Conservation (phyloP, 2,113 vertebrate species). For the Crotophaga sulcirostris region DNA sequence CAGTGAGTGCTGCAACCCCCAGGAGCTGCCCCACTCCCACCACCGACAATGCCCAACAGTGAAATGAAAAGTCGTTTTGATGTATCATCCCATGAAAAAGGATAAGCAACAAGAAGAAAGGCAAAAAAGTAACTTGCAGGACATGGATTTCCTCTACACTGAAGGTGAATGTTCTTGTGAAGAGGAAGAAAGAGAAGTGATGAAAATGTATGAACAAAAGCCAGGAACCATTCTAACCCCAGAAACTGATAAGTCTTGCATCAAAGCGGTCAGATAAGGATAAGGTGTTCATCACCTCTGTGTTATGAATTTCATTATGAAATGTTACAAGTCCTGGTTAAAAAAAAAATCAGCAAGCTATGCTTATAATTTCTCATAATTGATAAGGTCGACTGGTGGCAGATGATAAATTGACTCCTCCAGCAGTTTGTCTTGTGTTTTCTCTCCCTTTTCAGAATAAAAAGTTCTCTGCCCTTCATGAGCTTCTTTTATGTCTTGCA, state of each 20-base stretch:
- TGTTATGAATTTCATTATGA: background rate
- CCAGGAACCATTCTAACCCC: background rate
- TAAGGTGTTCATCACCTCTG: background rate
- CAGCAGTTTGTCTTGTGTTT: background rate
- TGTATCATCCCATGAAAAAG: background rate
- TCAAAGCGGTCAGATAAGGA: background rate
- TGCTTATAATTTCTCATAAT: background rate
- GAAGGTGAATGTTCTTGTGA: background rate
- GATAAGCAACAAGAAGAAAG: background rate
- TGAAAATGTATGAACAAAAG: background rate
- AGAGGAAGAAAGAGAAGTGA: background rate
- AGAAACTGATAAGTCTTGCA: background rate
- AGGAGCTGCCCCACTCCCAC: background rate
- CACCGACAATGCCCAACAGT: fast-evolving
- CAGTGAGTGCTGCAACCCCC: background rate
- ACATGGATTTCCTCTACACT: background rate
- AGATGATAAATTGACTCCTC: slow-evolving; percentile 5
- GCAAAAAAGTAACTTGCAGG: background rate
- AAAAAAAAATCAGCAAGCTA: background rate
- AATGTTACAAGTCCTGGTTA: background rate
- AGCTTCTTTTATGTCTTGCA: background rate
- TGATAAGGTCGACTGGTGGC: background rate
- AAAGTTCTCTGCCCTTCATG: background rate
- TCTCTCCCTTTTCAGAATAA: background rate
- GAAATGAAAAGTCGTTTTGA: background rate